A percentile compares a stretch with the other conserved stretches of the same genome.
Evolutionary conservation across 2,888 invertebrate species (phyloP).

Genomic region (Heliconius aoede): DNA sequence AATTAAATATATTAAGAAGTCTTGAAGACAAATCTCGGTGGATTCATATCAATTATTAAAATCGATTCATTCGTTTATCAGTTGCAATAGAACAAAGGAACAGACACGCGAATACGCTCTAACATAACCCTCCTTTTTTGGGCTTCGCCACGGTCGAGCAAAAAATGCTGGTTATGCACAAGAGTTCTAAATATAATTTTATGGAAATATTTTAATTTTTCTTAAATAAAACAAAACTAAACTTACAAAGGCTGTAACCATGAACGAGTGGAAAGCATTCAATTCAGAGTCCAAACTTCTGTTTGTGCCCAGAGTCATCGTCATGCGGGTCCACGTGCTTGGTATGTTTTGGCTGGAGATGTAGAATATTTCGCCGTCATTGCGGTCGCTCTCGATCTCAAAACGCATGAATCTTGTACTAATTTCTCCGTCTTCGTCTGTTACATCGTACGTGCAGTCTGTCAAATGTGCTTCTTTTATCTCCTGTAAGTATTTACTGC

Average conservation of each 20-base stretch:
- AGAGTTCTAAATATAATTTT: too few species aligned
- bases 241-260: constrained; percentile 81
- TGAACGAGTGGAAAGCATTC: constrained; percentile 81
- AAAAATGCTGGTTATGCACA: too few species aligned
- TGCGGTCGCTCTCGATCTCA: constrained; percentile 66
- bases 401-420: constrained; percentile 74
- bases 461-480: constrained; percentile 64
- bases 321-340: constrained; percentile 62
- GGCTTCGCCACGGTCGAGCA: too few species aligned
- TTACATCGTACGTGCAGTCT: constrained; percentile 69
- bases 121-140: too few species aligned
- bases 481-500: constrained; percentile 62
- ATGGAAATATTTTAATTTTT: too few species aligned
- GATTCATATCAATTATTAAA: too few species aligned
- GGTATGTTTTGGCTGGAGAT: constrained; percentile 59
- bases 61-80: too few species aligned
- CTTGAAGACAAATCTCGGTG: too few species aligned
- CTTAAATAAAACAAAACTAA: background rate
- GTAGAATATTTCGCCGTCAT: constrained; percentile 68
- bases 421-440: constrained; percentile 72
- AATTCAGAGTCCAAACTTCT: constrained; percentile 72
- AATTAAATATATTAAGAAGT: too few species aligned
- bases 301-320: constrained; percentile 64
- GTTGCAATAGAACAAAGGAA: too few species aligned
- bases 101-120: too few species aligned